phyloP scores from a whole-genome alignment of 2,113 vertebrate species.

The Hyla sarda region DNA sequence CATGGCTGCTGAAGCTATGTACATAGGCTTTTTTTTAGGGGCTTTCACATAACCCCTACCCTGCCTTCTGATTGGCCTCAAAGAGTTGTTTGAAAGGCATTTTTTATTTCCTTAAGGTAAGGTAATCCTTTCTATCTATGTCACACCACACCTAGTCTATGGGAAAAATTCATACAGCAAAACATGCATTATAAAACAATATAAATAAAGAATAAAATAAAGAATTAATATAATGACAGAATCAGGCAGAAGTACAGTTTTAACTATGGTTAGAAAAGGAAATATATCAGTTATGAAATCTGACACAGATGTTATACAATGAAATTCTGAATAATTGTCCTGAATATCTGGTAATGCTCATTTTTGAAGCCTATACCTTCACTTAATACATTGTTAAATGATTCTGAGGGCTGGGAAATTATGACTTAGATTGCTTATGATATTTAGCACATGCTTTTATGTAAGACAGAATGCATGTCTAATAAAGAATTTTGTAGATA shows the following conservation, averaged over 20 bases:
- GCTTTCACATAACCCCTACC: too few species aligned
- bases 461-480: neutral
- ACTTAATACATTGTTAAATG: constrained; percentile 16
- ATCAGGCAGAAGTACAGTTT: constrained; percentile 10
- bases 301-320: constrained; percentile 38
- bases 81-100: too few species aligned
- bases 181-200: neutral
- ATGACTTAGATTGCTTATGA: constrained; percentile 22
- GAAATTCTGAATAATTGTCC: constrained; percentile 20
- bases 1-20: too few species aligned
- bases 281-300: constrained; percentile 1
- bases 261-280: constrained; percentile 14
- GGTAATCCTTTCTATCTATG: too few species aligned
- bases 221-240: neutral
- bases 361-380: neutral
- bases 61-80: too few species aligned
- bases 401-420: constrained; percentile 6
- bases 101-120: too few species aligned
- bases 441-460: constrained; percentile 20
- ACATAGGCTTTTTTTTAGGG: too few species aligned
- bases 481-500: neutral
- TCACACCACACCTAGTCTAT: too few species aligned
- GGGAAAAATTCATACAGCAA: too few species aligned
- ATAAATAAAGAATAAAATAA: neutral
- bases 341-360: neutral